Base-by-base conservation (phyloP, 2,797 vertebrate genomes). In the Ceyx erithaca region DNA sequence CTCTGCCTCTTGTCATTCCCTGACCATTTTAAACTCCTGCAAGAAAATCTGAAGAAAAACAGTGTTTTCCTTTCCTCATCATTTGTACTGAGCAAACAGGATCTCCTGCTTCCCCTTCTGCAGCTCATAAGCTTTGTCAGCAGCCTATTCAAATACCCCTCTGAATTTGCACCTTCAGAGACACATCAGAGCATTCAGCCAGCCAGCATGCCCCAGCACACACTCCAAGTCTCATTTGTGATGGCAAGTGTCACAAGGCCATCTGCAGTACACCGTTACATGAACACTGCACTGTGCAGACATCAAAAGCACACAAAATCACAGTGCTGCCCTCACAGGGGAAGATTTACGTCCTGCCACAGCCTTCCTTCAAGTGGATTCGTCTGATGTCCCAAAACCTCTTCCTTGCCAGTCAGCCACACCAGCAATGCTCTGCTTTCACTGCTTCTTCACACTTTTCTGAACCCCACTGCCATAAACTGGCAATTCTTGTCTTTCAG, bases 161-260 rank as follows among this genome's bases (percentile, higher is more conserved):
- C 20, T 86, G 71, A 71, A 87, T 46, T 1, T 57, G 83, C 45
- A 68, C 80, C 22, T 68, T 62, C 8, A 71, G 25, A 73, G 54
- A 46, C 31, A 33, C 11, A 10, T 61, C 52, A 87, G 54, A 82
- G 61, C 14, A 55, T 17, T 12, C 17, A 67, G 35, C 16, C 77
- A 69, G 33, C 33, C 33, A 33, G 33, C 33, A 33, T 33, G 33
- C 33, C 33, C 33, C 33, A 33, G 62, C 25, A 43, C 26, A 9
- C n/a, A 58, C 37, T 25, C 37, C 18, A 28, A 41, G 49, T 22
- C 57, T 84, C 33, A 35, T 69, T 20, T 25, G 30, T 3, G 12
- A 51, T 13, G 30, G 43, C 0, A 0, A 95, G 54, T 2, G 0
- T 20, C 8, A 23, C 37, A 33, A 18, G 51, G 10, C 62, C 7